phyloP scores from a whole-genome alignment of 2,888 invertebrate species.

The Synergus laeviventris region DNA sequence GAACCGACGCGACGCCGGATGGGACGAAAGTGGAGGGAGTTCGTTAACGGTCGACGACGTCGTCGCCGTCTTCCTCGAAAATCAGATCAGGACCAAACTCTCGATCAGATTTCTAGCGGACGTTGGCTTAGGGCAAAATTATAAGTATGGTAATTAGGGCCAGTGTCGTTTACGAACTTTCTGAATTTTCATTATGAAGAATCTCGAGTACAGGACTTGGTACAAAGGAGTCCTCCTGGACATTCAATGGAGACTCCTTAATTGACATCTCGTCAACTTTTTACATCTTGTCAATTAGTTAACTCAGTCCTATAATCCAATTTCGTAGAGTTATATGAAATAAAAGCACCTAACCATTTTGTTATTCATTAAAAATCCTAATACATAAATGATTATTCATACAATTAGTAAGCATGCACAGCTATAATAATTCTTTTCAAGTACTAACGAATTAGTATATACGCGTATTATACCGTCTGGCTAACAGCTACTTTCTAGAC shows the following conservation, averaged over 20 bases:
- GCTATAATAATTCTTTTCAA: too few relatives aligned
- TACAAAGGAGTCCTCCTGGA: slow-evolving; percentile 2
- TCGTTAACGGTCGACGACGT: slow-evolving; percentile 34
- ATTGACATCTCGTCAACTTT: slow-evolving; percentile 13
- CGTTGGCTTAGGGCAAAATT: slow-evolving; percentile 20
- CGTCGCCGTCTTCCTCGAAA: slow-evolving; percentile 21
- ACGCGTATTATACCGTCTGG: too few relatives aligned
- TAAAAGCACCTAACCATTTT: too few relatives aligned
- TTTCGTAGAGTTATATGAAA: too few relatives aligned
- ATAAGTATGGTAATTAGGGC: slow-evolving; percentile 36
- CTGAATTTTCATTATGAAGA: slow-evolving; percentile 36
- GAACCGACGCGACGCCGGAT: slow-evolving; percentile 20
- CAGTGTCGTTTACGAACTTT: slow-evolving; percentile 35
- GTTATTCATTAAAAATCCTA: too few relatives aligned
- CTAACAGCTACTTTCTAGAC: too few relatives aligned
- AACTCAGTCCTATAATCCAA: too few relatives aligned
- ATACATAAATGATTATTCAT: too few relatives aligned
- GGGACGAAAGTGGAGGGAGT: slow-evolving; percentile 27
- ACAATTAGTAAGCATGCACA: too few relatives aligned
- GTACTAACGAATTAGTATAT: too few relatives aligned
- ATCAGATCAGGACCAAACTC: slow-evolving; percentile 39
- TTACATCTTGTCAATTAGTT: slow-evolving; percentile 3
- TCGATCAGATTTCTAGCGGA: slow-evolving; percentile 37
- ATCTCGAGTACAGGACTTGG: slow-evolving; percentile 24
- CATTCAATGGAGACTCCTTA: neutral